Percentiles rank a stretch among this genome's conserved stretches.
Conservation (phyloP, 2,113 vertebrate species). For the Psophia crepitans region DNA sequence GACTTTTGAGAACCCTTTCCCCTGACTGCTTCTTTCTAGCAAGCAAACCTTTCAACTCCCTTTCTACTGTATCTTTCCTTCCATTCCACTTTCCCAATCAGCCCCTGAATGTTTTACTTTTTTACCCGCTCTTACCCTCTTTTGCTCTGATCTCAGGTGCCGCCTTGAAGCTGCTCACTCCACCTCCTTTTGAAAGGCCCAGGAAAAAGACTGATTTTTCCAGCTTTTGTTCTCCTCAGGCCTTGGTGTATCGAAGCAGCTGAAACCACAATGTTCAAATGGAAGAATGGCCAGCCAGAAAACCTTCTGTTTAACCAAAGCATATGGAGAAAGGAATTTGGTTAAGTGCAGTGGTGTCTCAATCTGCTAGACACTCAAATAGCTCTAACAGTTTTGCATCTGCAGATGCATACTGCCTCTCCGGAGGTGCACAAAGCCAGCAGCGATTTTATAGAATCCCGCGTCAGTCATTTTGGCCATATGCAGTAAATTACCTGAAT, state of each 20-base stretch:
- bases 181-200: background rate
- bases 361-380: background rate
- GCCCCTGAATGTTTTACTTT: fast-evolving
- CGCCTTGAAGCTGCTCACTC: background rate
- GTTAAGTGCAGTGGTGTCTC: background rate
- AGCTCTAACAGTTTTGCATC: background rate
- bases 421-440: background rate
- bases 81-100: background rate
- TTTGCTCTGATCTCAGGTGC: background rate
- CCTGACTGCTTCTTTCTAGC: background rate
- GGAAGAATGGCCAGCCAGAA: background rate
- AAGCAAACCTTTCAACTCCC: background rate
- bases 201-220: background rate
- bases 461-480: background rate
- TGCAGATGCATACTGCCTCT: background rate
- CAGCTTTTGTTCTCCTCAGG: background rate
- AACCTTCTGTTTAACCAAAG: background rate
- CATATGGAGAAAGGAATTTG: background rate
- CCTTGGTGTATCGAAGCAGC: background rate
- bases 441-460: background rate
- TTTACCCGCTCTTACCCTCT: background rate
- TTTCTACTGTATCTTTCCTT: background rate
- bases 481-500: background rate
- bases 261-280: background rate
- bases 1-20: background rate